Base-by-base conservation (phyloP, 2,113 vertebrate genomes). In the Ophiodon elongatus region DNA sequence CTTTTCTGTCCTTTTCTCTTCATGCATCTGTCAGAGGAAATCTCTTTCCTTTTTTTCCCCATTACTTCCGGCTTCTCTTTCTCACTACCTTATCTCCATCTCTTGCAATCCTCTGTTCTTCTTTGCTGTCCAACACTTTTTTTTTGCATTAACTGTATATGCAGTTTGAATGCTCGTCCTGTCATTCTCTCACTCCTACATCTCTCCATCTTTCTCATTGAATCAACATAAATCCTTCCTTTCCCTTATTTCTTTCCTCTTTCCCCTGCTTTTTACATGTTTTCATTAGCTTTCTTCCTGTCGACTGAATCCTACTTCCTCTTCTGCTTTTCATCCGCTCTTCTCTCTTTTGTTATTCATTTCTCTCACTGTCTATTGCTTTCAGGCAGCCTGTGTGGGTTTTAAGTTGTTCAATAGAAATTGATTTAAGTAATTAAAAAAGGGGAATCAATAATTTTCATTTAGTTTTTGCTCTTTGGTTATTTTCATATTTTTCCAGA, bases 21-120 rank as follows among this genome's bases (percentile, higher is more conserved):
- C 73, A 37, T 50, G 64, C 59, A 17, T 79, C 57, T 81, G 71
- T 84, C 79, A 66, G 62, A 3, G 56, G 8, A 76, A 85, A 69
- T 37, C 63, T 62, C 3, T 27, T 72, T 73, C 64, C 15, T 23
- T 62, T n/a, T n/a, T n/a, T n/a, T n/a, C n/a, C n/a, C n/a, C n/a
- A n/a, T n/a, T n/a, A n/a, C n/a, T n/a, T n/a, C n/a, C n/a, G n/a
- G n/a, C n/a, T n/a, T n/a, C 1, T 64, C 72, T 80, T 66, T 66
- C 39, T 81, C 52, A 54, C 57, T 7, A 65, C 35, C 35, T 82
- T 37, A 54, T 78, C 72, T 80, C 67, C 57, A 80, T 76, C 76
- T 87, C 25, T 8, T 31, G 41, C 9, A 63, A 65, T 78, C 25
- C 62, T 54, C 72, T 14, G 14, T 57, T 77, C 73, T 75, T 5